Evolutionary conservation across 92 coral and sea anemone genomes (phyloP).

Genomic region (Meandrina meandrites): DNA sequence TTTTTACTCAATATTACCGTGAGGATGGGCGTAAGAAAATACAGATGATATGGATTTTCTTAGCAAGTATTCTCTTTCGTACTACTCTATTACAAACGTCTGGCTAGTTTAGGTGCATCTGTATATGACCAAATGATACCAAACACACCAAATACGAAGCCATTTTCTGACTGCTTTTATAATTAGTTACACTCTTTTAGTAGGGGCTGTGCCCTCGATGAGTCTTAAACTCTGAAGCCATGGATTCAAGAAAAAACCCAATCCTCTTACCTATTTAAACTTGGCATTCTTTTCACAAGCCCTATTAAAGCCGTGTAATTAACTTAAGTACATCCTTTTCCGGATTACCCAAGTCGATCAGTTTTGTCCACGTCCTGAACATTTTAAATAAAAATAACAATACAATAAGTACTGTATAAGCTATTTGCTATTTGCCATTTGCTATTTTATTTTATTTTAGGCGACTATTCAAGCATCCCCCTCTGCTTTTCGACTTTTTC

Average conservation of each 20-base stretch:
- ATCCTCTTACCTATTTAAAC: not conserved
- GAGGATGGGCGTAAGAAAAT: not conserved
- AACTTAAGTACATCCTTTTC: conserved; percentile 25
- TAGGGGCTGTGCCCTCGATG: not conserved
- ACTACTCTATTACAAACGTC: not conserved
- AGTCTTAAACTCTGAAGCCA: not conserved
- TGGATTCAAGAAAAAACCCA: not conserved
- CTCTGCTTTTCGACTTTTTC: not conserved
- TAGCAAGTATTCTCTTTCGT: not conserved
- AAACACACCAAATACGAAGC: not conserved
- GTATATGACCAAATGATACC: not conserved
- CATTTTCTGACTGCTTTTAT: too few relatives aligned
- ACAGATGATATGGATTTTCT: not conserved
- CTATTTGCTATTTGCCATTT: too few relatives aligned
- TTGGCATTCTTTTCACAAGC: not conserved
- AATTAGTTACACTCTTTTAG: not conserved
- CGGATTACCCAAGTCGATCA: conserved; percentile 21
- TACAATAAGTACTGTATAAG: not conserved
- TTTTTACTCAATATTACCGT: not conserved
- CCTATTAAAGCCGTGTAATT: conserved; percentile 15
- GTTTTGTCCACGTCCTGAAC: not conserved
- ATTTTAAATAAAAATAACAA: conserved; percentile 21
- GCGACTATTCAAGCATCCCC: not conserved
- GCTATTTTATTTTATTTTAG: too few relatives aligned
- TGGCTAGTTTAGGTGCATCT: not conserved